These are phyloP conservation scores for Pogonognathellus flavescens DNA, from an alignment of 1,140 invertebrate genomes.

Conservation along the genomic window DNA sequence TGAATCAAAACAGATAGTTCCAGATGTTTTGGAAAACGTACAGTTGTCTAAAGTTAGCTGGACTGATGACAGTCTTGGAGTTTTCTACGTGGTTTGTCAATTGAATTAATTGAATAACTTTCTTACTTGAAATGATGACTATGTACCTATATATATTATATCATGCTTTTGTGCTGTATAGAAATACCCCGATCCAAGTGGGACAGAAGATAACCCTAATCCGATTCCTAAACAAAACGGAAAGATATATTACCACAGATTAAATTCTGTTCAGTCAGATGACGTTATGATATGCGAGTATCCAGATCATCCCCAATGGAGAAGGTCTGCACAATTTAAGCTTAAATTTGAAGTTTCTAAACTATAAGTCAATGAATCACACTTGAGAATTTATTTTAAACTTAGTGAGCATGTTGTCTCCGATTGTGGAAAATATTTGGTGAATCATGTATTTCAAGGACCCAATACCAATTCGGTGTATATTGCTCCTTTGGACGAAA, in stretches of 20 bases:
- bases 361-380: too few species aligned
- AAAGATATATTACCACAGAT: constrained; percentile 75
- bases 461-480: constrained; percentile 15
- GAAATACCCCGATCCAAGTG: background rate
- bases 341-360: background rate
- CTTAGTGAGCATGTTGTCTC: background rate
- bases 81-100: constrained; percentile 83
- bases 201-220: background rate
- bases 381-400: background rate
- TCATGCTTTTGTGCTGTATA: background rate
- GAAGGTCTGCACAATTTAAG: constrained; percentile 69
- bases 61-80: constrained; percentile 94
- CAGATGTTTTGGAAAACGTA: constrained; percentile 89
- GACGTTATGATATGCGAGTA: constrained; percentile 68
- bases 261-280: background rate
- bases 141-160: background rate
- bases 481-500: background rate
- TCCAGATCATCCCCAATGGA: constrained; percentile 69
- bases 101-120: background rate
- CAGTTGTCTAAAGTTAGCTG: constrained; percentile 93
- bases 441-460: background rate
- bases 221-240: constrained; percentile 74
- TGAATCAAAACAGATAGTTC: constrained; percentile 85
- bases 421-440: constrained; percentile 31
- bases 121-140: background rate